Evolutionary conservation across 2,113 vertebrate species (phyloP).

Genomic region (Fulica atra): DNA sequence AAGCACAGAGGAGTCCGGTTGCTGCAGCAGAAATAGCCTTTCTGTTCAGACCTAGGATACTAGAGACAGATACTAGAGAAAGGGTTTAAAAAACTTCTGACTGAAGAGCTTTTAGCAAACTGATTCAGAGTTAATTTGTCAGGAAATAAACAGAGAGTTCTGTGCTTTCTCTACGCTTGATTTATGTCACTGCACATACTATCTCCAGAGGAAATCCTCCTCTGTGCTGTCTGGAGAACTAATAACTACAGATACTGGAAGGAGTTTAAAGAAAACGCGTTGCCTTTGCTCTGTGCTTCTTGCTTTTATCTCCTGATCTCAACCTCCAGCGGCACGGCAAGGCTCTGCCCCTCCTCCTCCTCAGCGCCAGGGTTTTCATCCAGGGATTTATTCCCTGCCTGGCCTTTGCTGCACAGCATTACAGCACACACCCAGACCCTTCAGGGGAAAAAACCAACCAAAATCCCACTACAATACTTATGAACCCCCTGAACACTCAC

Average conservation of each 20-base stretch:
- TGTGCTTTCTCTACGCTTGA: background rate
- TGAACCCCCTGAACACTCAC: background rate
- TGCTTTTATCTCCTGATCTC: constrained; percentile 11
- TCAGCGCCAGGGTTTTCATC: background rate
- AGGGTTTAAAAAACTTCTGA: background rate
- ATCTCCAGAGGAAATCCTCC: constrained; percentile 8
- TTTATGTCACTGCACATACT: background rate
- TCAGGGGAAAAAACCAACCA: fast-evolving
- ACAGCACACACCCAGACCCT: background rate
- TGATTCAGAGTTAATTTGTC: background rate
- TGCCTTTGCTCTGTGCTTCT: constrained; percentile 31
- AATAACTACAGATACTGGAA: background rate
- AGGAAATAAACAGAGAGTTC: background rate
- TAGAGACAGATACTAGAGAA: background rate
- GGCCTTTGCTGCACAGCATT: background rate
- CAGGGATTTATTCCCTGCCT: background rate
- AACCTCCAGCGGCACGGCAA: background rate
- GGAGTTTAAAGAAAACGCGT: background rate
- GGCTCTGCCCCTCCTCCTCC: background rate
- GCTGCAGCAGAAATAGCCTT: background rate
- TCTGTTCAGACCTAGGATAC: background rate
- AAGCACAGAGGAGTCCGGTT: background rate
- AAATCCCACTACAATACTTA: too few species aligned
- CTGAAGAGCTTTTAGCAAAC: background rate
- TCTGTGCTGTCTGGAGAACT: background rate